phyloP scores from a whole-genome alignment of 1,140 invertebrate genomes.

The Bombus picipes region DNA sequence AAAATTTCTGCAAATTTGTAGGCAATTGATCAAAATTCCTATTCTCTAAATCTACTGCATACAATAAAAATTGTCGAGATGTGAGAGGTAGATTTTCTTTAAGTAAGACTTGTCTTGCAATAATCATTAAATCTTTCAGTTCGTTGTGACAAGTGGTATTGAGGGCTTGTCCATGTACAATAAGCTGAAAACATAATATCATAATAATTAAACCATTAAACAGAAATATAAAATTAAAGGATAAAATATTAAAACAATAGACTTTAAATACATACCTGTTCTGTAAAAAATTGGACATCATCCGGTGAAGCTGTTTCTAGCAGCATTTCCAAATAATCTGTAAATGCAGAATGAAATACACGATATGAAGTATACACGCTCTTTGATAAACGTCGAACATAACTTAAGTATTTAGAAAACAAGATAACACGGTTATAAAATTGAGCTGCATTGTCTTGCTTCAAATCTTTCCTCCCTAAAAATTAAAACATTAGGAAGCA shows the following conservation, averaged over 20 bases:
- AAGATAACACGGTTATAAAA: constrained; percentile 5
- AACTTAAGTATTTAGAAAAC: not conserved
- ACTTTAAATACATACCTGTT: not conserved
- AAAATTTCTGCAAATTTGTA: not conserved
- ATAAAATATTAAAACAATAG: no score
- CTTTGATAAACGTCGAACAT: rapidly evolving
- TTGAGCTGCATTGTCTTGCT: not conserved
- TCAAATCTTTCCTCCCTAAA: constrained; percentile 17
- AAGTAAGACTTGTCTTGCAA: constrained; percentile 31
- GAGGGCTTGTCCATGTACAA: constrained; percentile 24
- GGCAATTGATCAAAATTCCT: constrained; percentile 1
- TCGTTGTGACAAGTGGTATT: not conserved
- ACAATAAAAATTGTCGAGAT: constrained; percentile 36
- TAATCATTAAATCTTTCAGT: constrained; percentile 28
- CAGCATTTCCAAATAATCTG: constrained; percentile 44
- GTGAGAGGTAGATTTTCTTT: not conserved
- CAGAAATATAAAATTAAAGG: not conserved
- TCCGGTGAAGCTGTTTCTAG: constrained; percentile 26
- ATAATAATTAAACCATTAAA: not conserved
- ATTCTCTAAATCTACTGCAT: constrained; percentile 39
- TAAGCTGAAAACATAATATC: constrained; percentile 35
- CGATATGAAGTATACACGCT: rapidly evolving
- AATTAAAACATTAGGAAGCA: not conserved
- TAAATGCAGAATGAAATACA: not conserved
- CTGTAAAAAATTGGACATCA: constrained; percentile 39